These are phyloP conservation scores for Enoplosus armatus DNA, from an alignment of 2,797 vertebrate species.

Conservation along the genomic window DNA sequence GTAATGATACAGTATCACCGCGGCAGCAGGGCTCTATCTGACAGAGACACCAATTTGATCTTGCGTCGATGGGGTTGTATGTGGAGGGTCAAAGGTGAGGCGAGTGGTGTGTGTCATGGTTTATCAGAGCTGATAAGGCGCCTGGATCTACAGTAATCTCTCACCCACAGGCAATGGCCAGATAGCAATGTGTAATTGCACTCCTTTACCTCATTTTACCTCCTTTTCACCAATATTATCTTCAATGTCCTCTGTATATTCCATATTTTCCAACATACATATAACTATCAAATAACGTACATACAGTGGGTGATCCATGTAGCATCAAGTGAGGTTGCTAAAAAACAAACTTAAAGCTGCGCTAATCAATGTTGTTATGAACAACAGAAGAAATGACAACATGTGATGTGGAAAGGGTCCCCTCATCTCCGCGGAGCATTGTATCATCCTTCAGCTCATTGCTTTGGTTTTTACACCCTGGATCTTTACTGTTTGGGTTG, in stretches of 20 bases:
- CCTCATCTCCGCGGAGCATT: neutral
- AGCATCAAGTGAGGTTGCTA: neutral
- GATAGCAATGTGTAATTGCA: neutral
- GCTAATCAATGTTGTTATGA: neutral
- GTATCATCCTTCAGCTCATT: neutral
- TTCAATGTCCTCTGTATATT: neutral
- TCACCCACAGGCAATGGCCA: neutral
- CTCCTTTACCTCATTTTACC: neutral
- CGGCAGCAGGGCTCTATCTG: neutral
- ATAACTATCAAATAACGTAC: neutral
- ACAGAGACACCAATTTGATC: neutral
- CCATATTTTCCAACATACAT: neutral
- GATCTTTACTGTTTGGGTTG: neutral
- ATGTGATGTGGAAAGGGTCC: neutral
- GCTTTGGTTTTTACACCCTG: neutral
- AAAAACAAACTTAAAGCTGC: neutral
- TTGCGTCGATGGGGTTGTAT: neutral
- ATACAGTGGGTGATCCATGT: neutral
- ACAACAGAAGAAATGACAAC: too few species aligned
- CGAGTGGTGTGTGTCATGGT: constrained; percentile 10
- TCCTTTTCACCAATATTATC: neutral
- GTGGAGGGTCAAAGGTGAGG: constrained; percentile 71
- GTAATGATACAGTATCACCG: constrained; percentile 31
- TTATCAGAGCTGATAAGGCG: constrained; percentile 70
- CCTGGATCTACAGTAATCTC: constrained; percentile 11